A percentile compares a stretch with the other conserved stretches of the same genome.
phyloP scores from a whole-genome alignment of 2,113 vertebrate species.

The Thamnaconus septentrionalis region DNA sequence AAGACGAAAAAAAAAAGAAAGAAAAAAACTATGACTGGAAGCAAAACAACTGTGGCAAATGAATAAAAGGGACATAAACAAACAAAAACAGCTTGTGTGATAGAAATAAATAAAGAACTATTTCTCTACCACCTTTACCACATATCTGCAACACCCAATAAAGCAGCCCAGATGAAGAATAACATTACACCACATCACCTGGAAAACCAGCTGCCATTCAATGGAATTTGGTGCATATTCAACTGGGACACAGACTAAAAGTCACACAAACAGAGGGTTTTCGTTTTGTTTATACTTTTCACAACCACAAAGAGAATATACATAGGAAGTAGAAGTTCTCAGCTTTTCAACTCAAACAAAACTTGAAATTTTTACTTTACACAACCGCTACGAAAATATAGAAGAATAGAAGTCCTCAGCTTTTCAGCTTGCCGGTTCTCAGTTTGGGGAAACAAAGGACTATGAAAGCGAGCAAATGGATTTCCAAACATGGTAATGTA shows the following conservation, averaged over 20 bases:
- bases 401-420: constrained; percentile 12
- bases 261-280: too few species aligned
- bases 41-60: background rate
- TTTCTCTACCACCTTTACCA: constrained; percentile 46
- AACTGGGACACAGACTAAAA: too few species aligned
- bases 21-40: constrained; percentile 48
- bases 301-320: background rate
- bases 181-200: constrained; percentile 24
- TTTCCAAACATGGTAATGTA: constrained; percentile 67
- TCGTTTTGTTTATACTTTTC: too few species aligned
- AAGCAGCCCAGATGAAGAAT: constrained; percentile 37
- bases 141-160: constrained; percentile 31
- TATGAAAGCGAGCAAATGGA: constrained; percentile 56
- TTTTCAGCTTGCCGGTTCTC: constrained; percentile 42
- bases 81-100: constrained; percentile 39
- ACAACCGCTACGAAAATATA: background rate
- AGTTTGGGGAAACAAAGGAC: constrained; percentile 59
- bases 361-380: background rate
- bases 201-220: constrained; percentile 31
- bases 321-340: background rate
- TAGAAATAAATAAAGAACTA: constrained; percentile 37
- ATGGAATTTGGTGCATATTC: background rate
- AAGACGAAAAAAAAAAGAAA: constrained; percentile 11
- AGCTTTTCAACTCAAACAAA: too few species aligned
- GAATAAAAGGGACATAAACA: too few species aligned